phyloP scores from a whole-genome alignment of 2,888 invertebrate species.

The Aquatica leii region DNA sequence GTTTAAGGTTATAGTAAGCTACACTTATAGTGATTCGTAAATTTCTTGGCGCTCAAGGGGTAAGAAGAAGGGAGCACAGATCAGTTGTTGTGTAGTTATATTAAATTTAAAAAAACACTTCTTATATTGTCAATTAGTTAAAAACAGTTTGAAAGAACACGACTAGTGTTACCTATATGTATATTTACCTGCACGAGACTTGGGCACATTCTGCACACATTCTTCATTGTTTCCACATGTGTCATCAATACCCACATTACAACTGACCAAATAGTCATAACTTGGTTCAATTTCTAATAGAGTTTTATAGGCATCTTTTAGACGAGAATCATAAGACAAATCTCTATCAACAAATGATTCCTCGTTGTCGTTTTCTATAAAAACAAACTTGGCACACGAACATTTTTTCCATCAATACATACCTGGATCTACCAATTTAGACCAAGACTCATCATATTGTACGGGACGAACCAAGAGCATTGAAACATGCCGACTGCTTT shows the following conservation, averaged over 20 bases:
- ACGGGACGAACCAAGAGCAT: conserved; percentile 83
- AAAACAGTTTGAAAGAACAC: too few species aligned
- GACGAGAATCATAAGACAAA: conserved; percentile 22
- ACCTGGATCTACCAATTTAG: conserved; percentile 54
- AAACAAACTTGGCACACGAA: not conserved
- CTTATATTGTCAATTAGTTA: too few species aligned
- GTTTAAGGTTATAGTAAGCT: too few species aligned
- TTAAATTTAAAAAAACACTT: too few species aligned
- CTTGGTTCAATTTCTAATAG: conserved; percentile 35
- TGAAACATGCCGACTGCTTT: conserved; percentile 67
- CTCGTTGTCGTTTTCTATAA: conserved; percentile 14
- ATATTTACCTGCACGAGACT: conserved; percentile 62
- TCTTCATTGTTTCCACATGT: conserved; percentile 75
- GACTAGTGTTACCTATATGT: too few species aligned
- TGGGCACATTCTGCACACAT: conserved; percentile 67
- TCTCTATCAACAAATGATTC: conserved; percentile 19
- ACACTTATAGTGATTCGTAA: too few species aligned
- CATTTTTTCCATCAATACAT: not conserved
- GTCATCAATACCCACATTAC: conserved; percentile 66
- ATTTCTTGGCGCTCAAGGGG: too few species aligned
- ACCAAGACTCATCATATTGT: conserved; percentile 65
- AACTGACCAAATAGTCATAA: conserved; percentile 56
- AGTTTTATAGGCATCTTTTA: conserved; percentile 25
- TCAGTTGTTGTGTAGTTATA: too few species aligned
- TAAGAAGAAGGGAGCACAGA: too few species aligned